phyloP scores from a whole-genome alignment of 35 echinoderm and acorn worm species.

The Apostichopus californicus region DNA sequence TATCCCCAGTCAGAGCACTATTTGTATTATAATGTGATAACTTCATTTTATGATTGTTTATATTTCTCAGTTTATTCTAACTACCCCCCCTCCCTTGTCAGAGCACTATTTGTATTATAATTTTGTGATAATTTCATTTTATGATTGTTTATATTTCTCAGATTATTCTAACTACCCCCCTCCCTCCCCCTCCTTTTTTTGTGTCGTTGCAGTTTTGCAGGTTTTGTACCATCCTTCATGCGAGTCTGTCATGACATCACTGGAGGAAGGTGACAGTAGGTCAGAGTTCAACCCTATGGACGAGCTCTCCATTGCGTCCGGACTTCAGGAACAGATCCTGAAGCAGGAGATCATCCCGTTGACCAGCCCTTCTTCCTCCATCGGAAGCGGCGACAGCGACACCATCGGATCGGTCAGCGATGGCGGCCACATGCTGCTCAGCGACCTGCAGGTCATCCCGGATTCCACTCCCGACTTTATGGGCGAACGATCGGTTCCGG shows the following conservation, averaged over 20 bases:
- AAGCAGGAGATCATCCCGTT: slow-evolving; percentile 14
- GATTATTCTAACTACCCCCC: too few relatives aligned
- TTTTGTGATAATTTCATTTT: too few relatives aligned
- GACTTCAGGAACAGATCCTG: not conserved
- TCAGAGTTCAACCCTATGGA: slow-evolving; percentile 8
- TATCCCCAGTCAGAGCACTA: too few relatives aligned
- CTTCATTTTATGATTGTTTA: too few relatives aligned
- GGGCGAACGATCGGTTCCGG: slow-evolving; percentile 1
- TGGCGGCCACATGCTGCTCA: not conserved
- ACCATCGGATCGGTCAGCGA: not conserved
- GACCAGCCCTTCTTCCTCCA: slow-evolving; percentile 2
- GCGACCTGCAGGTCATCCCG: slow-evolving; percentile 3
- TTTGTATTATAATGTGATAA: too few relatives aligned
- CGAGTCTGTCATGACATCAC: slow-evolving; percentile 29
- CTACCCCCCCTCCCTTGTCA: too few relatives aligned
- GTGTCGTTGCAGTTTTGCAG: not conserved
- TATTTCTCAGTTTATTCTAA: too few relatives aligned
- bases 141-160: too few relatives aligned
- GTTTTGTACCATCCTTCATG: slow-evolving; percentile 42
- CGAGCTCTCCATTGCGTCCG: not conserved
- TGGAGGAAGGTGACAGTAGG: slow-evolving; percentile 38
- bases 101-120: too few relatives aligned
- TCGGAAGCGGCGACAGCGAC: slow-evolving; percentile 15
- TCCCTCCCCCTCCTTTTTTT: not conserved
- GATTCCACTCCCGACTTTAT: slow-evolving; percentile 44